Evolutionary conservation across 2,797 vertebrate species (phyloP), one percentile per base, ranked within the genome.

Genomic region (Acrossocheilus wenchowensis): DNA sequence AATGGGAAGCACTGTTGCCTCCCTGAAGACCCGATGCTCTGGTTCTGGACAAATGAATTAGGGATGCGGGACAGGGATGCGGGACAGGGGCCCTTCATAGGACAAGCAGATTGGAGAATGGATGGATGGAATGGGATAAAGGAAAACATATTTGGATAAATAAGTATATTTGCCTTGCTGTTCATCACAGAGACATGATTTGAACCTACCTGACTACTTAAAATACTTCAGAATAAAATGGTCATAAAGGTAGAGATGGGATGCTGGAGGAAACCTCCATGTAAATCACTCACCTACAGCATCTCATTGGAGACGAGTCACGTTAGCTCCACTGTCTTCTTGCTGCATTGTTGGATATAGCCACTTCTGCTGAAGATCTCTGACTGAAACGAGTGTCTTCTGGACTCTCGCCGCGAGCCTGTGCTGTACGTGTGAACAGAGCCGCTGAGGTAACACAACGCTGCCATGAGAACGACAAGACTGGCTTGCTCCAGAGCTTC

Each of bases 391-490:
- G 2, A 6, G 4, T 17, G 48, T 6, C 30, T 54, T 50, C 7
- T 48, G 14, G 72, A 5, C 26, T 9, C n/a, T 74, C 72, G 4
- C 43, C 1, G 9, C 36, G 1, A 23, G 12, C 2, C 39, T 23
- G 30, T 8, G 23, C 30, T n/a, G 79, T 43, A 50, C 78, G 52
- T 54, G 57, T 10, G 14, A 80, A 78, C 43, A 9, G 43, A 43
- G n/a, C 52, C 41, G 6, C 14, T 60, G 21, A 93, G 91, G 93
- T 94, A 89, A 93, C 80, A 91, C 93, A 92, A 95, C 93, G 92
- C 92, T 92, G 90, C 91, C 92, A 82, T 52, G 92, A 91, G 94
- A 91, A 90, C 93, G 92, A 92, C 92, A 93, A 94, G 94, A 93
- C 91, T 92, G 92, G 91, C 93, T 30, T 93, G 92, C 91, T 93